Base-by-base conservation (phyloP, 2,888 invertebrate genomes). In the Stramonita haemastoma region DNA sequence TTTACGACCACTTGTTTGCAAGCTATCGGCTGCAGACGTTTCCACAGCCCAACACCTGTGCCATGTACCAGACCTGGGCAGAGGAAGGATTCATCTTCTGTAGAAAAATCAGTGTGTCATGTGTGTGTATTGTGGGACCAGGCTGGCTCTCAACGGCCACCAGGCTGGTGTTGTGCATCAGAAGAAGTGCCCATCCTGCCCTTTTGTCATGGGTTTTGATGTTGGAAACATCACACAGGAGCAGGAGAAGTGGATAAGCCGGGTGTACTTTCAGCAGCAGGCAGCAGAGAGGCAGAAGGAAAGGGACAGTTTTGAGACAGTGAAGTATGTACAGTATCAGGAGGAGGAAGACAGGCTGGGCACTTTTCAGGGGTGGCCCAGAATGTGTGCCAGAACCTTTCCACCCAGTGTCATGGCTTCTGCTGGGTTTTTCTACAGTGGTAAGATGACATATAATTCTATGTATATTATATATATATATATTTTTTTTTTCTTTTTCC, bases 331-430 rank as follows among this genome's bases (percentile, higher is more conserved):
- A 19, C 89, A 90, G 34, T 91, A 88, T 81, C 91, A 90, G 46
- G 87, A 90, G 32, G 88, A 70, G 22, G 57, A 84, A 29, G 89
- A 56, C 15, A 89, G 90, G 56, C 57, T 86, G 36, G 91, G 84
- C 32, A 89, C 89, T n/a, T 92, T 89, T 46, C 77, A 90, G 79
- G 87, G 85, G 81, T 92, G 91, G 88, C 90, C 91, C 0, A 91
- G 87, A 56, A 87, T 90, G 87, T 86, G 89, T 29, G 86, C 90
- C 19, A 73, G 22, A n/a, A 70, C 81, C 46, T 86, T 89, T 88
- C 87, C 90, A 73, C 1, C 85, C n/a, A 56, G 1, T 60, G 46
- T 66, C 15, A 89, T 91, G 91, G 89, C 85, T 26, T 46, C 87
- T 56, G 86, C 84, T 88, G 91, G 90, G 66, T 89, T 90, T 32